phyloP scores from a whole-genome alignment of 1,140 invertebrate genomes.

The Danaus plexippus region DNA sequence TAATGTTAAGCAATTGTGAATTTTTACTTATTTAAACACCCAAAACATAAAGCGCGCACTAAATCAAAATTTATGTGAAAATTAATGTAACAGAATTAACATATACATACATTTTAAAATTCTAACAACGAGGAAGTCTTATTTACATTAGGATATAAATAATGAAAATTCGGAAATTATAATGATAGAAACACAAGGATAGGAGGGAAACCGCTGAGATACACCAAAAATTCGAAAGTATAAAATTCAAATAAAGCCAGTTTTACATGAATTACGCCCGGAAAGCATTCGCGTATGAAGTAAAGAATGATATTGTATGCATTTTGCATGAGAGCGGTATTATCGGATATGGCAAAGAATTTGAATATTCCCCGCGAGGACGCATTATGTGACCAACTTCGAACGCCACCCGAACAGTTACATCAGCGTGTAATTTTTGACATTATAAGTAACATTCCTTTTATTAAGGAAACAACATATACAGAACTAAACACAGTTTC shows the following conservation, averaged over 20 bases:
- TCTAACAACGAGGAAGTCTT: too few relatives aligned
- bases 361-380: slow-evolving; percentile 49
- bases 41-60: too few relatives aligned
- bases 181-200: slow-evolving; percentile 6
- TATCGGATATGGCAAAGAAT: slow-evolving; percentile 61
- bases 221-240: slow-evolving; percentile 45
- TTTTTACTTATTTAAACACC: too few relatives aligned
- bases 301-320: slow-evolving; percentile 66
- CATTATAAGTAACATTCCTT: too few relatives aligned
- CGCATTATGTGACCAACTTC: slow-evolving; percentile 26
- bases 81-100: too few relatives aligned
- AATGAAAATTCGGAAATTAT: slow-evolving; percentile 2
- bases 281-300: slow-evolving; percentile 57
- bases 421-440: slow-evolving; percentile 4
- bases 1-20: too few relatives aligned
- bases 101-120: too few relatives aligned
- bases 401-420: slow-evolving; percentile 16
- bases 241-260: slow-evolving; percentile 64
- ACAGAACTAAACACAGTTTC: too few relatives aligned
- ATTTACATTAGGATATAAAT: too few relatives aligned
- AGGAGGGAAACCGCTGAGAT: slow-evolving; percentile 20
- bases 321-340: slow-evolving; percentile 63
- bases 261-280: slow-evolving; percentile 61
- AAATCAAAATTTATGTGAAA: too few relatives aligned
- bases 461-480: too few relatives aligned